A percentile compares a stretch with the other conserved stretches of the same genome.
Conservation (phyloP, 35 echinoderm and acorn worm species). For the Heliocidaris erythrogramma region DNA sequence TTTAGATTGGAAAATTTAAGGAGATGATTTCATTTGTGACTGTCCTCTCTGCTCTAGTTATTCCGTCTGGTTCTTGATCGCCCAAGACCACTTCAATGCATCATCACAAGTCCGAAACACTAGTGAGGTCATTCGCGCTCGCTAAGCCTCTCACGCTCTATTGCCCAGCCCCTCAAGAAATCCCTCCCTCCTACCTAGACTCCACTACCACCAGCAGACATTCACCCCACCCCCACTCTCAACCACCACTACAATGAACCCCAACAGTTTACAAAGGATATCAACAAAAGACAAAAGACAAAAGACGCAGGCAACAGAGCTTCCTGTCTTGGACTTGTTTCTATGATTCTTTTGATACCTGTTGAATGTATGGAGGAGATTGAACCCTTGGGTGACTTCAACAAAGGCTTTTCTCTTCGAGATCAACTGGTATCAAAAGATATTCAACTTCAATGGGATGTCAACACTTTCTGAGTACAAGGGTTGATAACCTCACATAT, state of each 20-base stretch:
- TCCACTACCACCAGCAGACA: background rate
- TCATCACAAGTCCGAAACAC: background rate
- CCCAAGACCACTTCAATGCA: background rate
- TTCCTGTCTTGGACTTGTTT: slow-evolving; percentile 16
- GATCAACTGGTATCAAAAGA: background rate
- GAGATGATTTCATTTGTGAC: background rate
- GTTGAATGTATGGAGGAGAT: background rate
- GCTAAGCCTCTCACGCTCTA: background rate
- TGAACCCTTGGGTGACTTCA: background rate
- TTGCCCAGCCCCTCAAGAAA: background rate
- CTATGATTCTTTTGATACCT: background rate
- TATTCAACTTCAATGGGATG: background rate
- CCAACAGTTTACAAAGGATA: background rate
- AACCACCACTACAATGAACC: background rate
- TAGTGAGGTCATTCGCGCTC: background rate
- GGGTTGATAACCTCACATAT: background rate
- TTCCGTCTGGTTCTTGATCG: background rate
- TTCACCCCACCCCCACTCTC: background rate
- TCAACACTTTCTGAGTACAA: background rate
- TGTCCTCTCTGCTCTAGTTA: background rate
- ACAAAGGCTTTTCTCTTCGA: background rate
- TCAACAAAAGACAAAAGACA: background rate
- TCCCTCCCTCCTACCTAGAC: background rate
- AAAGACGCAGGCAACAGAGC: background rate
- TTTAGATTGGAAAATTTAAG: background rate